Conservation (phyloP, 1,140 invertebrate genomes). For the Akabosia matsudoensis region DNA sequence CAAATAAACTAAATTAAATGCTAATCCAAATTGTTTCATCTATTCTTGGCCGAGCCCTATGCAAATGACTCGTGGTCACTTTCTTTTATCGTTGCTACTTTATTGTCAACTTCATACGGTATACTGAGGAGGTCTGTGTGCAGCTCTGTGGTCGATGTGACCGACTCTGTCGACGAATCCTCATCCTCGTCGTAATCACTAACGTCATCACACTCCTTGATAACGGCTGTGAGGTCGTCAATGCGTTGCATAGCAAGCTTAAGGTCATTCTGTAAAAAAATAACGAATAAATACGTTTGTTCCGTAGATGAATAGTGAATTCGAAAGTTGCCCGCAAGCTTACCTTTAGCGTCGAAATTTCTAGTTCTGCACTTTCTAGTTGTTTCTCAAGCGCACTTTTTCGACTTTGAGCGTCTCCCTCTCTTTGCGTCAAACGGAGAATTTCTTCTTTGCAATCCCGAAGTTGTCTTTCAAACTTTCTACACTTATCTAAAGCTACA, state of each 20-base stretch:
- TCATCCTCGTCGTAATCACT: conserved; percentile 53
- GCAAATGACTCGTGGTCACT: conserved; percentile 16
- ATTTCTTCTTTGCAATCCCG: conserved; percentile 72
- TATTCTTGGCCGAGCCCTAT: not conserved
- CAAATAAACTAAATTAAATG: not conserved
- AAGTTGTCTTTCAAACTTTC: conserved; percentile 66
- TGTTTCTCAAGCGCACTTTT: conserved; percentile 67
- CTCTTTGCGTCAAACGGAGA: conserved; percentile 61
- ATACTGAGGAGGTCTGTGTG: not conserved
- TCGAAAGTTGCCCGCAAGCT: not conserved
- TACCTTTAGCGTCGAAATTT: conserved; percentile 59
- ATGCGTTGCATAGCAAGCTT: conserved; percentile 76
- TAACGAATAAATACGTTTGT: not conserved
- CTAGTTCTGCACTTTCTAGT: conserved; percentile 63
- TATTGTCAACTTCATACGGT: conserved; percentile 11
- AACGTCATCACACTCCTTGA: conserved; percentile 67
- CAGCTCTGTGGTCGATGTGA: conserved; percentile 27
- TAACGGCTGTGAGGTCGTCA: conserved; percentile 77
- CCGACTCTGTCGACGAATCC: conserved; percentile 51
- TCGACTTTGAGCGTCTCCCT: conserved; percentile 67
- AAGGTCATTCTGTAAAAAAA: conserved; percentile 62
- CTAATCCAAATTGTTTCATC: not conserved
- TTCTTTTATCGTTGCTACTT: not conserved
- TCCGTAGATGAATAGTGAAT: not conserved
- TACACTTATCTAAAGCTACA: conserved; percentile 68